Evolutionary conservation across 2,888 invertebrate genomes (phyloP), one percentile per base, ranked within the genome.

Genomic region (Tiliacea aurago): DNA sequence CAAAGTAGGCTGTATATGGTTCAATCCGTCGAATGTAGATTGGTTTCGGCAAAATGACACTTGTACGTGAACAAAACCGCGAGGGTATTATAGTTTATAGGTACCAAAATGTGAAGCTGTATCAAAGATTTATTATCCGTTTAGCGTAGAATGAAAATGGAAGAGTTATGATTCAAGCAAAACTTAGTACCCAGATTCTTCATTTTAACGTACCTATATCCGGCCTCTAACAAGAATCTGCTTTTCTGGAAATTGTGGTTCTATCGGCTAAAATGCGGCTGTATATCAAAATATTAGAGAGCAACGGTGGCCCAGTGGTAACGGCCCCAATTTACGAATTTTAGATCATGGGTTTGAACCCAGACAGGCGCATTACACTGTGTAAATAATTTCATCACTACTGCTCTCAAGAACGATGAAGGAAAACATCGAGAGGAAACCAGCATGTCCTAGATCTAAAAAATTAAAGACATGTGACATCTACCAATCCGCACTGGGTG

Each of bases 111-210:
- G 41, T 37, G 45, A 41, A 76, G 2, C 3, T 33, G 49, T 66
- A 13, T 66, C 15, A 28, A 49, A 65, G 56, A 76, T 74, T 51
- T 76, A 58, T 33, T 20, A 49, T 23, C n/a, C 77, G 2, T 49
- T 74, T 77, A 49, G 18, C 23, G 77, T 28, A 13, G 4, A 67
- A 15, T 33, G 23, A 67, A 76, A 49, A 49, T 76, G 43, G 43
- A 65, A 49, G 49, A 66, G 49, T 66, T 58, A 74, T 49, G 23
- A 49, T 41, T 41, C 5, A 4, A 41, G 55, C 41, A 41, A 15
- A 33, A 41, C 65, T 65, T 33, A n/a, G 28, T 13, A 7, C 23
- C 18, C 20, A 74, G 33, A 76, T 76, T 49, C 11, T 47, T 76
- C 65, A 49, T 56, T 55, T 56, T 20, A 20, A 66, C 20, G n/a